Conservation (phyloP, 1,140 invertebrate species). For the Drosophila malerkotliana region DNA sequence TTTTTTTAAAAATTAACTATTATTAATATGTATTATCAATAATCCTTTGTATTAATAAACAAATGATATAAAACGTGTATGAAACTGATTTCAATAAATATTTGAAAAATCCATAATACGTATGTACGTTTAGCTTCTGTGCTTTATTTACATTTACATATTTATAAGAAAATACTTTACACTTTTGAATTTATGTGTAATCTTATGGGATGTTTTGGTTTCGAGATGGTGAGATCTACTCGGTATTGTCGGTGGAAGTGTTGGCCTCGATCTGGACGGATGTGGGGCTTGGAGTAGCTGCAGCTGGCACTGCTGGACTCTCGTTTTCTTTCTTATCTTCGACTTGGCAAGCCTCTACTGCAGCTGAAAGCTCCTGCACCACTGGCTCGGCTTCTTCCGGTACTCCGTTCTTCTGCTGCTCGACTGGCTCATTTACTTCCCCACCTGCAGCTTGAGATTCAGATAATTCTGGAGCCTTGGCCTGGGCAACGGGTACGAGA, state of each 20-base stretch:
- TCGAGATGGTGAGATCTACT: conserved; percentile 38
- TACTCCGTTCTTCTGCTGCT: not conserved
- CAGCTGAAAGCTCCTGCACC: conserved; percentile 24
- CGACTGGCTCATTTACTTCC: not conserved
- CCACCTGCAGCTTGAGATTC: not conserved
- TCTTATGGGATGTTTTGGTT: conserved; percentile 56
- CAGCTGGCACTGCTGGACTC: conserved; percentile 2
- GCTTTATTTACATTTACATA: conserved; percentile 50
- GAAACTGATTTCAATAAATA: conserved; percentile 78
- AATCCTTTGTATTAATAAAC: conserved; percentile 81
- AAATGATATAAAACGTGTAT: conserved; percentile 74
- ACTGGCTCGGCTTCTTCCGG: conserved; percentile 5
- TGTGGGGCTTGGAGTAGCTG: conserved; percentile 10
- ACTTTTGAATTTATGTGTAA: conserved; percentile 49
- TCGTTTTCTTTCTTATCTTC: conserved; percentile 35
- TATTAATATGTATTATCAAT: conserved; percentile 79
- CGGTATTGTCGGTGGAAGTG: conserved; percentile 36
- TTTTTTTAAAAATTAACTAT: conserved; percentile 69
- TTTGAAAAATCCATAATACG: conserved; percentile 58
- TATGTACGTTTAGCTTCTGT: not conserved
- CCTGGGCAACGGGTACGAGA: conserved; percentile 6
- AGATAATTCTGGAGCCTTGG: conserved; percentile 10
- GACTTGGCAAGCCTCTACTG: conserved; percentile 51
- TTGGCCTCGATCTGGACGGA: conserved; percentile 64
- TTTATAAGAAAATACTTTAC: conserved; percentile 63